These are phyloP conservation scores for Gnatocerus cornutus DNA, from an alignment of 2,888 invertebrate species.

Conservation along the genomic window DNA sequence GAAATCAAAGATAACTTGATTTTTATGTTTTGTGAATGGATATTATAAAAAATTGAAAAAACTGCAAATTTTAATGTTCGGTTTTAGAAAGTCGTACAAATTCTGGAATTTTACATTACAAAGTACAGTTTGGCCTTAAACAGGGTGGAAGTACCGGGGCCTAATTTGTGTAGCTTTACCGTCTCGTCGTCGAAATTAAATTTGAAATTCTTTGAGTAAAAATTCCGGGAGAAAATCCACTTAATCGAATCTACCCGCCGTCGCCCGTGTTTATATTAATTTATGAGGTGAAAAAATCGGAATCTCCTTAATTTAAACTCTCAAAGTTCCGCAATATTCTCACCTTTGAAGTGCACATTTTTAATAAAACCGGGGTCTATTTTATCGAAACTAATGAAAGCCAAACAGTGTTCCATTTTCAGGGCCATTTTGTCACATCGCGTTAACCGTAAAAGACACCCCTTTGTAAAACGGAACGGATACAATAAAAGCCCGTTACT, in stretches of 20 bases:
- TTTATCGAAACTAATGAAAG: slow-evolving; percentile 38
- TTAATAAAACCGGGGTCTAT: background rate
- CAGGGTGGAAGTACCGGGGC: too few species aligned
- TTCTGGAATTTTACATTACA: too few species aligned
- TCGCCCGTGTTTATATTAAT: slow-evolving; percentile 24
- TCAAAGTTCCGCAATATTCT: background rate
- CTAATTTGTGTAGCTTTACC: too few species aligned
- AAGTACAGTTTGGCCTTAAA: too few species aligned
- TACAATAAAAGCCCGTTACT: slow-evolving; percentile 56
- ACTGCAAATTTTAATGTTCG: too few species aligned
- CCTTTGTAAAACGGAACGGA: slow-evolving; percentile 50
- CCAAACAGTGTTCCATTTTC: slow-evolving; percentile 26
- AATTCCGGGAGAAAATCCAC: background rate
- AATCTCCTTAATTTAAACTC: slow-evolving; percentile 34
- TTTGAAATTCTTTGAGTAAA: slow-evolving; percentile 8
- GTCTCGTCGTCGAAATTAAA: slow-evolving; percentile 3
- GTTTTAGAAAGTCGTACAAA: too few species aligned
- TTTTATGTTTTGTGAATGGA: too few species aligned
- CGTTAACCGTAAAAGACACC: slow-evolving; percentile 14
- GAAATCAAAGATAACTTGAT: too few species aligned
- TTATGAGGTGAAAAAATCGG: slow-evolving; percentile 28
- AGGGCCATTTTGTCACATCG: slow-evolving; percentile 23
- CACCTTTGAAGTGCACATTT: background rate
- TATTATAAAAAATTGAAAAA: too few species aligned
- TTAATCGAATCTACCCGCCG: slow-evolving; percentile 1